Conservation (phyloP, 2,113 vertebrate genomes). For the Misgurnus anguillicaudatus region DNA sequence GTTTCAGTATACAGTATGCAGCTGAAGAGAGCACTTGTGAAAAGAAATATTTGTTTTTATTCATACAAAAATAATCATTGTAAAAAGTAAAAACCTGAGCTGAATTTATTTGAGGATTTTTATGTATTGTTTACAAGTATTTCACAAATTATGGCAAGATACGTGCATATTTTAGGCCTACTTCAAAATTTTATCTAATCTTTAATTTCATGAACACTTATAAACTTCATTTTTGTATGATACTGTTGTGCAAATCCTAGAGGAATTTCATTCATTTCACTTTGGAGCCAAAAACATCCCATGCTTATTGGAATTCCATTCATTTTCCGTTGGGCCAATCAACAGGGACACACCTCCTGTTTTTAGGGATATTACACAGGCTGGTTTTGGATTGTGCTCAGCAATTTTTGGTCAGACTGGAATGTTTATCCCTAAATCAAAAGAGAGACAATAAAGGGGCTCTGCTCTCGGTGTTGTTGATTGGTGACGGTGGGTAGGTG, state of each 20-base stretch:
- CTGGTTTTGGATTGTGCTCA: constrained; percentile 48
- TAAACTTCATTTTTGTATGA: not conserved
- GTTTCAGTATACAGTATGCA: too few species aligned
- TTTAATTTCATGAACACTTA: not conserved
- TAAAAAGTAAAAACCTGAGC: too few species aligned
- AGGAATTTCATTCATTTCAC: not conserved
- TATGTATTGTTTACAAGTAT: too few species aligned
- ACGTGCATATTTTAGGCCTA: too few species aligned
- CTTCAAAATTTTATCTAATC: not conserved
- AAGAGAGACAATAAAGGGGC: constrained; percentile 51
- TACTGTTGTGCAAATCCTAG: too few species aligned
- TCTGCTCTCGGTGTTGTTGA: constrained; percentile 34
- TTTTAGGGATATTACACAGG: constrained; percentile 43
- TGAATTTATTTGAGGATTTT: too few species aligned
- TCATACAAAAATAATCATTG: too few species aligned
- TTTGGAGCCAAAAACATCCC: not conserved
- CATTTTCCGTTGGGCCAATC: constrained; percentile 11
- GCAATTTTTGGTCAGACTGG: constrained; percentile 56
- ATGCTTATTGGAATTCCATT: constrained; percentile 27
- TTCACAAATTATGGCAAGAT: too few species aligned
- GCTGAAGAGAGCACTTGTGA: too few species aligned
- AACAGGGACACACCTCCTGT: constrained; percentile 32
- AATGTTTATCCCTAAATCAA: constrained; percentile 65
- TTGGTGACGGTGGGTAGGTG: constrained; percentile 32
- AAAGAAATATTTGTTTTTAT: too few species aligned